A percentile compares a stretch with the other conserved stretches of the same genome.
Conservation (phyloP, 2,797 vertebrate genomes). For the Echeneis naucrates region DNA sequence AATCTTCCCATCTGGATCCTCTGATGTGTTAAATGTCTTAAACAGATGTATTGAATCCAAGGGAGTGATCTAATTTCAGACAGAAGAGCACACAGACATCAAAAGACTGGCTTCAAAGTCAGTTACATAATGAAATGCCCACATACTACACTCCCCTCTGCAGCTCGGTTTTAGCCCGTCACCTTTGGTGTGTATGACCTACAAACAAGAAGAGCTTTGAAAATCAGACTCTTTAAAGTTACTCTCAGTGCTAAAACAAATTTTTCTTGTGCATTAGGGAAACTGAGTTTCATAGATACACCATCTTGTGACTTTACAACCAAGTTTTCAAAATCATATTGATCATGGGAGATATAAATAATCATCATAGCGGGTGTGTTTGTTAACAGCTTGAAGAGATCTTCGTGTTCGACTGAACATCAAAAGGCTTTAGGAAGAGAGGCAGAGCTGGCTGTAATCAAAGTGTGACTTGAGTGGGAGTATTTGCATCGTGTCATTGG, state of each 20-base stretch:
- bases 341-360: not conserved
- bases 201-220: slow-evolving; percentile 69
- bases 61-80: slow-evolving; percentile 62
- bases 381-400: slow-evolving; percentile 4
- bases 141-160: slow-evolving; percentile 69
- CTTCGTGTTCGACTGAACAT: slow-evolving; percentile 53
- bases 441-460: slow-evolving; percentile 61
- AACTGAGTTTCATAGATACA: not conserved
- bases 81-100: slow-evolving; percentile 72
- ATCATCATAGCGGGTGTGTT: not conserved
- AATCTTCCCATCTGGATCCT: not conserved
- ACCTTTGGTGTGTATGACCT: slow-evolving; percentile 63
- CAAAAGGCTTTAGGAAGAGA: slow-evolving; percentile 66
- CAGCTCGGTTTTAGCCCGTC: slow-evolving; percentile 57
- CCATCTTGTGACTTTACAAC: not conserved
- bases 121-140: slow-evolving; percentile 75
- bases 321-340: not conserved
- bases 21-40: slow-evolving; percentile 14
- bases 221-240: slow-evolving; percentile 55
- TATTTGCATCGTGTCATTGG: slow-evolving; percentile 59
- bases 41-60: slow-evolving; percentile 27
- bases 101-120: slow-evolving; percentile 80
- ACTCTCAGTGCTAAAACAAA: slow-evolving; percentile 10
- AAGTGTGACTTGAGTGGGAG: slow-evolving; percentile 74
- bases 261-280: slow-evolving; percentile 10